phyloP scores from a whole-genome alignment of 1,140 invertebrate species.

The Sinonovacula constricta region DNA sequence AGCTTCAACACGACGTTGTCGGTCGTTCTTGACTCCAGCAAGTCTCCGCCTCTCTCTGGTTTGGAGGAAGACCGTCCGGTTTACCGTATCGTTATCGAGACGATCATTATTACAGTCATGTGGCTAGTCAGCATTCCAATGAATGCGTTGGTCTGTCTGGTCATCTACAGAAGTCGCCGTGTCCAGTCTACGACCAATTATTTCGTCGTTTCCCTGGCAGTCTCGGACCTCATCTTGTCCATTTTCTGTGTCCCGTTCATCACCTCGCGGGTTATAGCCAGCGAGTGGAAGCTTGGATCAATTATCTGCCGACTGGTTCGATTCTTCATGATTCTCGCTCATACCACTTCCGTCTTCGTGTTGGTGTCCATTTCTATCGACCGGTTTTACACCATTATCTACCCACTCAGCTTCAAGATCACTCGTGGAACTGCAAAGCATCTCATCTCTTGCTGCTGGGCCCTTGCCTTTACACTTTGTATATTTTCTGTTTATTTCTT shows the following conservation, averaged over 20 bases:
- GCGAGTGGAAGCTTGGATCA: constrained; percentile 60
- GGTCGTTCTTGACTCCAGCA: not conserved
- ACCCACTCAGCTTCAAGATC: constrained; percentile 72
- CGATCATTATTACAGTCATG: constrained; percentile 53
- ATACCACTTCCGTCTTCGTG: constrained; percentile 53
- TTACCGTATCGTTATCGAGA: constrained; percentile 51
- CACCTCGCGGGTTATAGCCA: constrained; percentile 49
- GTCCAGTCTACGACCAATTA: constrained; percentile 75
- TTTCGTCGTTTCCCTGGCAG: constrained; percentile 71
- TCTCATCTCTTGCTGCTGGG: constrained; percentile 61
- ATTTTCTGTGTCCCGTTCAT: constrained; percentile 61
- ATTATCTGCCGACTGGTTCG: constrained; percentile 65
- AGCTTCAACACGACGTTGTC: not conserved
- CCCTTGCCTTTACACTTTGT: constrained; percentile 50
- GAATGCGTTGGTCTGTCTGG: constrained; percentile 68
- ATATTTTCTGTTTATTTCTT: constrained; percentile 64
- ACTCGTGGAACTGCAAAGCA: constrained; percentile 69
- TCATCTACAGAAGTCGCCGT: constrained; percentile 69
- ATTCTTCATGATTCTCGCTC: constrained; percentile 60
- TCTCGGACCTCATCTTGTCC: constrained; percentile 59
- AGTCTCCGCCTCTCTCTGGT: not conserved
- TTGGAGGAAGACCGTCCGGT: not conserved
- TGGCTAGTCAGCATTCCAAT: constrained; percentile 60
- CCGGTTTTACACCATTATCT: constrained; percentile 73
- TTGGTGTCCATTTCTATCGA: constrained; percentile 68